Conservation (phyloP, 2,113 vertebrate species). For the Gadus macrocephalus region DNA sequence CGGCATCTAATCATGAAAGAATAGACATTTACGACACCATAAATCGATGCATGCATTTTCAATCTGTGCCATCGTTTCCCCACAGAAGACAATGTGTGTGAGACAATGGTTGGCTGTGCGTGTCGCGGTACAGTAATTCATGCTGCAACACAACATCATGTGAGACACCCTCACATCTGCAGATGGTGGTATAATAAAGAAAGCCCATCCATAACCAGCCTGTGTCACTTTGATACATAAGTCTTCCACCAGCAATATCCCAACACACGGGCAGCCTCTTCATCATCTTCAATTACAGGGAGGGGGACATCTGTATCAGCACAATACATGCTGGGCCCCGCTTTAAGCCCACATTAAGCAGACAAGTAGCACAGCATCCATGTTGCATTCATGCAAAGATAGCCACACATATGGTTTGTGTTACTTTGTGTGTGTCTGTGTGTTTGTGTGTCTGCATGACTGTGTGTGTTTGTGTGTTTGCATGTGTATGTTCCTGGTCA, state of each 20-base stretch:
- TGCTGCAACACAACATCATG: slow-evolving; percentile 15
- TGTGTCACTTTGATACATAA: slow-evolving; percentile 52
- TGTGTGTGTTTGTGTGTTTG: background rate
- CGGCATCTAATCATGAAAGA: too few species aligned
- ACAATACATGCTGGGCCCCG: slow-evolving; percentile 34
- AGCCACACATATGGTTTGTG: slow-evolving; percentile 8
- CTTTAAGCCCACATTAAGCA: slow-evolving; percentile 13
- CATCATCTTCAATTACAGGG: slow-evolving; percentile 51
- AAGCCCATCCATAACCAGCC: slow-evolving; percentile 37
- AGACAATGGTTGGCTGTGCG: background rate
- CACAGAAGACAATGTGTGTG: background rate
- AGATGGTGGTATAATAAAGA: slow-evolving; percentile 25
- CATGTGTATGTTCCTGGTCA: background rate
- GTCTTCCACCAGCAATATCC: slow-evolving; percentile 38
- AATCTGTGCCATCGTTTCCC: too few species aligned
- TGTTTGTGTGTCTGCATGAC: background rate
- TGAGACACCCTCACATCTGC: slow-evolving; percentile 15
- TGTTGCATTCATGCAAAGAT: slow-evolving; percentile 27
- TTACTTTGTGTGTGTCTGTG: background rate
- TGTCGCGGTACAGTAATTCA: slow-evolving; percentile 8
- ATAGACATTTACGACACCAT: too few species aligned
- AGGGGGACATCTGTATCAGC: slow-evolving; percentile 41
- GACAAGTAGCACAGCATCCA: slow-evolving; percentile 6
- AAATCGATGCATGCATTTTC: too few species aligned
- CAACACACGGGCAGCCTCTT: slow-evolving; percentile 36